These are phyloP conservation scores for Rhegmatorhina hoffmannsi DNA, from an alignment of 2,113 vertebrate genomes.

Conservation along the genomic window DNA sequence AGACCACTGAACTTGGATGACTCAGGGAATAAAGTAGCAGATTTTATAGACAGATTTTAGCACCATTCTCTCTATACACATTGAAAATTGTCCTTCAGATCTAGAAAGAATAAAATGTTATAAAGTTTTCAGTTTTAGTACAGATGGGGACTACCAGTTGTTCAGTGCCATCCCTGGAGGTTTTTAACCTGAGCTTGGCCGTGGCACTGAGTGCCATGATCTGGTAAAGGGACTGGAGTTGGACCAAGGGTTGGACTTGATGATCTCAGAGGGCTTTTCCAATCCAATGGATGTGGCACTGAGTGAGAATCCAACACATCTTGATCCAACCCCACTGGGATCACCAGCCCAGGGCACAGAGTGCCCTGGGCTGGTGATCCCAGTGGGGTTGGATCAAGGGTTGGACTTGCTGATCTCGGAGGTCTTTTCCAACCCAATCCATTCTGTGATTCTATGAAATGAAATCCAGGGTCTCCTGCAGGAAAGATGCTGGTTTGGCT, in stretches of 20 bases:
- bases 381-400: too few species aligned
- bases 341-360: too few species aligned
- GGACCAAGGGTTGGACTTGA: too few species aligned
- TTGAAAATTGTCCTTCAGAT: not conserved
- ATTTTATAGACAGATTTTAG: not conserved
- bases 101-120: not conserved
- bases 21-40: not conserved
- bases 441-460: not conserved
- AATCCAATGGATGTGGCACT: too few species aligned
- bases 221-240: too few species aligned
- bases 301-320: too few species aligned
- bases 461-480: not conserved
- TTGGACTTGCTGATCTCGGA: too few species aligned
- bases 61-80: not conserved
- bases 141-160: not conserved
- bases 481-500: not conserved
- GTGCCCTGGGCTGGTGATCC: too few species aligned
- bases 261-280: too few species aligned
- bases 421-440: not conserved
- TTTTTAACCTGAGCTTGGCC: too few species aligned
- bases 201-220: too few species aligned
- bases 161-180: not conserved
- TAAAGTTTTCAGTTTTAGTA: not conserved
- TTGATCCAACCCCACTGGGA: too few species aligned
- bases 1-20: not conserved